A percentile compares a stretch with the other conserved stretches of the same genome.
phyloP scores from a whole-genome alignment of 1,140 invertebrate species.

The Lutraria rhynchaena region DNA sequence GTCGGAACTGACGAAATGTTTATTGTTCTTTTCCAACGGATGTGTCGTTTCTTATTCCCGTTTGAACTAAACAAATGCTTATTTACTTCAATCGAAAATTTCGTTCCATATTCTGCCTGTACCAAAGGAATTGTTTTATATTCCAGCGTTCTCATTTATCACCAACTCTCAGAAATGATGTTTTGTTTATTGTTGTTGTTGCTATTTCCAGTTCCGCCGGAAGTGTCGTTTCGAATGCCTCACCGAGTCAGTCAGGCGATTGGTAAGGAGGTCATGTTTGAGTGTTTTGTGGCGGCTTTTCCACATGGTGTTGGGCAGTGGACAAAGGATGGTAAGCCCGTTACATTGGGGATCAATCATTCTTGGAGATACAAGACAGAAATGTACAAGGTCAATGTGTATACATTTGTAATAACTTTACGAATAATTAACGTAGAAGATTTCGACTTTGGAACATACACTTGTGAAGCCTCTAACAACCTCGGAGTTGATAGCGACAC shows the following conservation, averaged over 20 bases:
- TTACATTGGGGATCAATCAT: not conserved
- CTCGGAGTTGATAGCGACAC: constrained; percentile 92
- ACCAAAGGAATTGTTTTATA: no score
- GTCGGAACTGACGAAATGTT: no score
- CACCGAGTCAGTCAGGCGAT: constrained; percentile 72
- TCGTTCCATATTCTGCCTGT: no score
- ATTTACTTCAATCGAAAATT: no score
- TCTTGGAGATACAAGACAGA: constrained; percentile 88
- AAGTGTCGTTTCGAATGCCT: constrained; percentile 72
- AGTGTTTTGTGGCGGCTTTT: constrained; percentile 94
- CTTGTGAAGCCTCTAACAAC: constrained; percentile 94
- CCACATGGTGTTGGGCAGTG: constrained; percentile 93
- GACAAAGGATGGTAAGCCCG: constrained; percentile 88
- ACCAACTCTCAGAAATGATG: no score
- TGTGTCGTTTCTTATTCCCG: no score
- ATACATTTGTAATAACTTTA: constrained; percentile 93
- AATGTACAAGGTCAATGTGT: constrained; percentile 88
- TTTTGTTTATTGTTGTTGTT: no score
- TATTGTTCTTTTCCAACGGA: no score
- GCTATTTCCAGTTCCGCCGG: constrained; percentile 76
- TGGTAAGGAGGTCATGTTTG: constrained; percentile 85
- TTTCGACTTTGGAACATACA: constrained; percentile 93
- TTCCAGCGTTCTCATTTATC: no score
- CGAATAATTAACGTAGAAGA: constrained; percentile 90
- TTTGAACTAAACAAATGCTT: no score